phyloP scores from a whole-genome alignment of 2,113 vertebrate genomes.

The Ammodramus savannarum region DNA sequence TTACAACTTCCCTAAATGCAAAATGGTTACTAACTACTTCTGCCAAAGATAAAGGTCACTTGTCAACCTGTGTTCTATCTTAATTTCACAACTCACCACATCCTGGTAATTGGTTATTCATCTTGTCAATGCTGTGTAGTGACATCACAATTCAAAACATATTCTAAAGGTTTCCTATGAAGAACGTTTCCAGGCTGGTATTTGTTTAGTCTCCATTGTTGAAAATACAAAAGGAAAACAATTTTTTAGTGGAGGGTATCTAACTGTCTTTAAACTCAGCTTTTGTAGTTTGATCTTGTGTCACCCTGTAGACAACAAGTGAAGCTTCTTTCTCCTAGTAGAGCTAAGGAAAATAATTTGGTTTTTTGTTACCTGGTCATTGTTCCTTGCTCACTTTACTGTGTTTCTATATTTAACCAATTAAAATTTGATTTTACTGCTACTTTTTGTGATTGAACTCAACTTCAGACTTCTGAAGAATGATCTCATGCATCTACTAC shows the following conservation, averaged over 20 bases:
- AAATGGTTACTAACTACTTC: neutral
- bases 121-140: neutral
- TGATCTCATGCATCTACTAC: neutral
- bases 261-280: neutral
- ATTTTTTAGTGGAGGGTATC: rapidly evolving
- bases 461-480: neutral
- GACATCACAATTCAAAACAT: neutral
- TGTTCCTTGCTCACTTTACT: neutral
- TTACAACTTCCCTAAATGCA: neutral
- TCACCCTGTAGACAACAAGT: neutral
- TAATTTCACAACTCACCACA: neutral
- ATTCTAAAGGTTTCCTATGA: neutral
- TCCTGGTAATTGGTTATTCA: neutral
- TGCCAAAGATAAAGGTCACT: neutral
- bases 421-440: neutral
- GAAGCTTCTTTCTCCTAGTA: neutral
- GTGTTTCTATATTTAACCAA: neutral
- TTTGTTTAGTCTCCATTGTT: neutral
- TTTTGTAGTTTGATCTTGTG: neutral
- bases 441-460: neutral
- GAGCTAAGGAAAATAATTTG: neutral
- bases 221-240: neutral
- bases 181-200: neutral
- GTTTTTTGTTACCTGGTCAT: neutral
- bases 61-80: neutral